Conservation (phyloP, 1,140 invertebrate species). For the Homalodisca vitripennis region DNA sequence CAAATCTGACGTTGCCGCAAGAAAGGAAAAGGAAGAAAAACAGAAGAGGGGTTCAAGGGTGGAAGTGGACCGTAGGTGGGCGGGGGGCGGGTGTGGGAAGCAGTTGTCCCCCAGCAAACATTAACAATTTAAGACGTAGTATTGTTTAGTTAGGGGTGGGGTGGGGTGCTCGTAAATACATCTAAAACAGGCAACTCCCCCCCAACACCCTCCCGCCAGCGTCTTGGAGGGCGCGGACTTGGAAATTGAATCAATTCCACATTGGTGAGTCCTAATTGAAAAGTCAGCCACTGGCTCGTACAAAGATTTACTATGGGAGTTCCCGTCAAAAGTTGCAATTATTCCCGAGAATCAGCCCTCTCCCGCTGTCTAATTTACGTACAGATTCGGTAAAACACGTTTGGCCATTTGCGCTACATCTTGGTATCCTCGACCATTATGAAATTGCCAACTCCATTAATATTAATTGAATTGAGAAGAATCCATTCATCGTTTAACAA, state of each 20-base stretch:
- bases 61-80: no score
- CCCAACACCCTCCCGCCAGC: background rate
- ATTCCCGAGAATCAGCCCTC: no score
- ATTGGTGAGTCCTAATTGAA: conserved; percentile 28
- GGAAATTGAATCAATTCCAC: conserved; percentile 29
- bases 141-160: conserved; percentile 3
- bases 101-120: background rate
- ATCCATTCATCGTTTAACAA: no score
- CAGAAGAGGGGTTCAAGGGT: background rate
- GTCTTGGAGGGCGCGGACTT: conserved; percentile 1
- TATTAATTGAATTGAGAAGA: no score
- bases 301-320: background rate
- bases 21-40: background rate
- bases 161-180: conserved; percentile 12
- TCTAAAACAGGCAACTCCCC: conserved; percentile 16
- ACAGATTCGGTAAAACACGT: no score
- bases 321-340: background rate
- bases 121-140: conserved; percentile 26
- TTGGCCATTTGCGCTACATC: no score
- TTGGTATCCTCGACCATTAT: no score
- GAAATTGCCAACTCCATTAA: no score
- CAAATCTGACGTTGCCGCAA: background rate
- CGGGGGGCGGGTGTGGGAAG: background rate
- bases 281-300: conserved; percentile 5
- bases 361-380: no score